Evolutionary conservation across 2,797 vertebrate genomes (phyloP).

Genomic region (Ctenochaetus hawaiiensis): DNA sequence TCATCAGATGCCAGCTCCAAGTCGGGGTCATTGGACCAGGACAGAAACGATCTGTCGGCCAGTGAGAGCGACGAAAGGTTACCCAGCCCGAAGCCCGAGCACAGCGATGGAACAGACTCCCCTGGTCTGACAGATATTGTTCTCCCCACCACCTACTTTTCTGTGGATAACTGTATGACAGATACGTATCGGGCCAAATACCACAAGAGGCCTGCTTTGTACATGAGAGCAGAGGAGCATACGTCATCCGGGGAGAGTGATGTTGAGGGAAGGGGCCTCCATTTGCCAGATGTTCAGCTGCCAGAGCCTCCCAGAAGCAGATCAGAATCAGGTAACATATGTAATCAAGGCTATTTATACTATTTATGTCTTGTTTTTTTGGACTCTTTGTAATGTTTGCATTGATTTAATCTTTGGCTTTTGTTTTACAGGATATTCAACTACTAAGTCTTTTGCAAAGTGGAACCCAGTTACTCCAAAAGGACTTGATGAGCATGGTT

Average conservation of each 20-base stretch:
- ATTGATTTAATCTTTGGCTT: neutral
- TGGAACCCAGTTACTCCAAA: constrained; percentile 86
- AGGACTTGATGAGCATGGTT: constrained; percentile 86
- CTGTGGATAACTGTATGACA: constrained; percentile 97
- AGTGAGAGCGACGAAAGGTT: constrained; percentile 83
- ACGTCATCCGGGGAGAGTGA: constrained; percentile 83
- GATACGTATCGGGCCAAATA: constrained; percentile 96
- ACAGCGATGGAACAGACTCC: constrained; percentile 55
- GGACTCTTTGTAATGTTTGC: neutral
- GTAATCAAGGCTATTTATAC: neutral
- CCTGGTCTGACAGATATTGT: constrained; percentile 69
- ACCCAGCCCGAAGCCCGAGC: constrained; percentile 59
- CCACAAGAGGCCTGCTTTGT: constrained; percentile 89
- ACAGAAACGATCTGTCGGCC: constrained; percentile 83
- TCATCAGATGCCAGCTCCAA: constrained; percentile 84
- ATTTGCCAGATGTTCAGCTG: constrained; percentile 71
- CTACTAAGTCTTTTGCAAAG: constrained; percentile 75
- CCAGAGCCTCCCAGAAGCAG: constrained; percentile 75
- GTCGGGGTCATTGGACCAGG: constrained; percentile 84
- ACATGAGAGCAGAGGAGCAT: constrained; percentile 80
- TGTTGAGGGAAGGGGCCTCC: constrained; percentile 70
- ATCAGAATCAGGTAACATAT: constrained; percentile 78
- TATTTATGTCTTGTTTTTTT: neutral
- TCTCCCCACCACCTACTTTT: constrained; percentile 94
- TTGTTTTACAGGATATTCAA: constrained; percentile 74